Conservation (phyloP, 2,888 invertebrate species). For the Drosophila siamana region DNA sequence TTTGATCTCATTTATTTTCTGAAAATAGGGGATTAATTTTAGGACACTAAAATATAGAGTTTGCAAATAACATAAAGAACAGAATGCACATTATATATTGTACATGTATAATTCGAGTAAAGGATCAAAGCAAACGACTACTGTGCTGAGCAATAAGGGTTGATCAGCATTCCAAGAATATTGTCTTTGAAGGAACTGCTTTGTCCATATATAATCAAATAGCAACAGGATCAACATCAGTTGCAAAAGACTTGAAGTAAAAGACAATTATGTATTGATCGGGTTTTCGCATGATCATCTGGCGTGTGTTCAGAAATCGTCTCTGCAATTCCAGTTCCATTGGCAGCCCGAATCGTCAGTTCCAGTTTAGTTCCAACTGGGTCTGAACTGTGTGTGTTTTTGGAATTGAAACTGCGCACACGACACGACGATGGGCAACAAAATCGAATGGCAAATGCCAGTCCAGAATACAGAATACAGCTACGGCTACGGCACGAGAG, state of each 20-base stretch:
- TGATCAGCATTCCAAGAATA: not conserved
- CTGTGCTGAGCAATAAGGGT: not conserved
- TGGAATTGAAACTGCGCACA: slow-evolving; percentile 28
- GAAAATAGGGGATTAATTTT: too few species aligned
- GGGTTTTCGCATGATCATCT: slow-evolving; percentile 38
- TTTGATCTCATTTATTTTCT: too few species aligned
- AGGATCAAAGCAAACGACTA: too few species aligned
- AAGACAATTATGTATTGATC: slow-evolving; percentile 44
- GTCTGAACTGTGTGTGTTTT: not conserved
- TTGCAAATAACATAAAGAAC: too few species aligned
- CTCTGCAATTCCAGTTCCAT: slow-evolving; percentile 23
- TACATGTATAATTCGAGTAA: too few species aligned
- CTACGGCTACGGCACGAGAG: slow-evolving; percentile 48
- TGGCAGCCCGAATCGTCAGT: not conserved
- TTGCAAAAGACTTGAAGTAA: not conserved
- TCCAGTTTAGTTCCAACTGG: not conserved
- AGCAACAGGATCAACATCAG: slow-evolving; percentile 17
- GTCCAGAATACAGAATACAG: slow-evolving; percentile 38
- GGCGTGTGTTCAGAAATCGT: slow-evolving; percentile 19
- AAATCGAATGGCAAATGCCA: slow-evolving; percentile 45
- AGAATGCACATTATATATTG: too few species aligned
- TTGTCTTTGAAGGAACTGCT: not conserved
- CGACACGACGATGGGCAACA: slow-evolving; percentile 18
- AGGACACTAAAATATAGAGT: too few species aligned
- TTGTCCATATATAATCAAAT: not conserved